phyloP scores from a whole-genome alignment of 1,140 invertebrate species.

The Holcopasites calliopsidis region DNA sequence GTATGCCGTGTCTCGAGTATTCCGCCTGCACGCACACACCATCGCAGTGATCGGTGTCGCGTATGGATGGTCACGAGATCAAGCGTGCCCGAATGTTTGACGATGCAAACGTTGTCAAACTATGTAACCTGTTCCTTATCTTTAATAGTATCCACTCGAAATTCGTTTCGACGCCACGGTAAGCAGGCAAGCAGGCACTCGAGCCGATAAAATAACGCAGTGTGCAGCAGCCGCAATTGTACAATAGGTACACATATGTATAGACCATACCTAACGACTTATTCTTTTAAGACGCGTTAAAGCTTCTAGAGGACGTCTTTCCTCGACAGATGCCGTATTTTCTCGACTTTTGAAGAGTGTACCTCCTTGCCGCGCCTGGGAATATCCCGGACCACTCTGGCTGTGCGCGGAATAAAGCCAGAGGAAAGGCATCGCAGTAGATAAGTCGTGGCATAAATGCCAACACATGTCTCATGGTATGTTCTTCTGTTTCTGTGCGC shows the following conservation, averaged over 20 bases:
- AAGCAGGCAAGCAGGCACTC: neutral
- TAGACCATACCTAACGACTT: constrained; percentile 28
- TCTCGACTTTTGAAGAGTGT: constrained; percentile 29
- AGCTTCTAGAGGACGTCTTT: constrained; percentile 32
- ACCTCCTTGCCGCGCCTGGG: neutral
- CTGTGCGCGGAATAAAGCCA: constrained; percentile 17
- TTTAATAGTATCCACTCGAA: neutral
- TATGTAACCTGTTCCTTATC: neutral
- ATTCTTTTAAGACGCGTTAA: constrained; percentile 42
- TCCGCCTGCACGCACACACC: neutral
- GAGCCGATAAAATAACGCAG: neutral
- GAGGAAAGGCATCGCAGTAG: constrained; percentile 25
- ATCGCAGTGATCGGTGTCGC: neutral
- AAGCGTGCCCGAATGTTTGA: neutral
- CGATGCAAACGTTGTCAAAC: neutral
- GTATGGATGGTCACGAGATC: constrained; percentile 21
- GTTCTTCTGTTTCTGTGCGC: constrained; percentile 32
- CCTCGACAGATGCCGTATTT: constrained; percentile 30
- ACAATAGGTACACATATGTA: neutral
- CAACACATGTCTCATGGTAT: constrained; percentile 37
- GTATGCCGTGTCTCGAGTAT: constrained; percentile 33
- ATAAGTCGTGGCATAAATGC: constrained; percentile 47
- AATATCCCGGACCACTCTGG: constrained; percentile 23
- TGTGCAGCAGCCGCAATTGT: neutral
- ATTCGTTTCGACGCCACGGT: neutral